phyloP scores from a whole-genome alignment of 2,113 vertebrate genomes.

The Ptyas mucosa region DNA sequence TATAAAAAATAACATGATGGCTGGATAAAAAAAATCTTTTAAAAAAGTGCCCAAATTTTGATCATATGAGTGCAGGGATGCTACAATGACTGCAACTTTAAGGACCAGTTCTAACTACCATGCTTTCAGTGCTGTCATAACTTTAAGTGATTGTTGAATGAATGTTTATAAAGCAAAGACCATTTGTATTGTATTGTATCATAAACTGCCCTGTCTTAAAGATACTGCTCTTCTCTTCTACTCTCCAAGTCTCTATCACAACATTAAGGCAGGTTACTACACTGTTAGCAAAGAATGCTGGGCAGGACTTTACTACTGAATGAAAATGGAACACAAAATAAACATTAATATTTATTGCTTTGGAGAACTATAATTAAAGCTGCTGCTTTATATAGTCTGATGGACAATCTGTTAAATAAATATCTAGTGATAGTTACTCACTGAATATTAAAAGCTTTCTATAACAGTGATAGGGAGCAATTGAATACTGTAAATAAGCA shows the following conservation, averaged over 20 bases:
- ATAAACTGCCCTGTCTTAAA: not conserved
- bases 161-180: not conserved
- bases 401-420: not conserved
- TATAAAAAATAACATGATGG: too few relatives aligned
- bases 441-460: not conserved
- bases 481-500: not conserved
- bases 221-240: not conserved
- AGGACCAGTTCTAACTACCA: too few relatives aligned
- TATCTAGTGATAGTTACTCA: not conserved
- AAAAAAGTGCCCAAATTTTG: not conserved
- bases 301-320: not conserved
- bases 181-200: not conserved
- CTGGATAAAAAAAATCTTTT: too few relatives aligned
- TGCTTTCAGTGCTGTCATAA: not conserved
- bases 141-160: not conserved
- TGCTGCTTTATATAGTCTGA: not conserved
- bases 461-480: not conserved
- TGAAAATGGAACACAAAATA: not conserved
- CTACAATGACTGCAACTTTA: not conserved
- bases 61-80: not conserved
- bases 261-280: not conserved
- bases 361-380: not conserved
- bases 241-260: not conserved
- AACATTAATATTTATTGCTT: not conserved
- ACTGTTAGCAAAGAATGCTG: not conserved